phyloP scores from a whole-genome alignment of 2,888 invertebrate genomes.

The Sussaba pulchella region DNA sequence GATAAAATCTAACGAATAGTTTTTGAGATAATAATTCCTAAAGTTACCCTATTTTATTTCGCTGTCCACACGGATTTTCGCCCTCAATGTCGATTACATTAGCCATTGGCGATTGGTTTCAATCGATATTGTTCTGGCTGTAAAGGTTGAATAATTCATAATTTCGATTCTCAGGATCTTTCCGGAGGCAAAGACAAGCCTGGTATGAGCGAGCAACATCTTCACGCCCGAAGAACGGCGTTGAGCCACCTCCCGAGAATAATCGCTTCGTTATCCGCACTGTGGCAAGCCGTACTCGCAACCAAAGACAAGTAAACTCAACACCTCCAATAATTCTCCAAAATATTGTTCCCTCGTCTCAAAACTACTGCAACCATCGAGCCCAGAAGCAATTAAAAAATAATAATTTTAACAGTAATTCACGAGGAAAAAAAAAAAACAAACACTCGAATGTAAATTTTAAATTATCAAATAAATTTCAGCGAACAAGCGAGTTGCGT shows the following conservation, averaged over 20 bases:
- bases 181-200: constrained; percentile 79
- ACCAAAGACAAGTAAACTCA: constrained; percentile 85
- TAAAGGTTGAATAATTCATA: not conserved
- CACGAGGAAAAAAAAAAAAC: too few relatives aligned
- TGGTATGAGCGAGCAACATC: constrained; percentile 83
- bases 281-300: constrained; percentile 90
- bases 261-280: constrained; percentile 90
- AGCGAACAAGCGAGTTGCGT: constrained; percentile 86
- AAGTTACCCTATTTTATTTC: too few relatives aligned
- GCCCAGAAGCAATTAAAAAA: too few relatives aligned
- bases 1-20: too few relatives aligned
- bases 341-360: too few relatives aligned
- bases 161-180: constrained; percentile 76
- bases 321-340: too few relatives aligned
- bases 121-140: too few relatives aligned
- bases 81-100: too few relatives aligned
- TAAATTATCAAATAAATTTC: constrained; percentile 47
- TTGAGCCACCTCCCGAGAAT: constrained; percentile 92
- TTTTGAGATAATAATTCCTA: too few relatives aligned
- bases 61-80: too few relatives aligned
- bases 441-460: not conserved
- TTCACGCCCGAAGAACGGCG: constrained; percentile 89
- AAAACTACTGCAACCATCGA: too few relatives aligned
- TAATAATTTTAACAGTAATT: too few relatives aligned
- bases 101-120: not conserved